phyloP scores from a whole-genome alignment of 2,113 vertebrate species.

The Myodes glareolus region DNA sequence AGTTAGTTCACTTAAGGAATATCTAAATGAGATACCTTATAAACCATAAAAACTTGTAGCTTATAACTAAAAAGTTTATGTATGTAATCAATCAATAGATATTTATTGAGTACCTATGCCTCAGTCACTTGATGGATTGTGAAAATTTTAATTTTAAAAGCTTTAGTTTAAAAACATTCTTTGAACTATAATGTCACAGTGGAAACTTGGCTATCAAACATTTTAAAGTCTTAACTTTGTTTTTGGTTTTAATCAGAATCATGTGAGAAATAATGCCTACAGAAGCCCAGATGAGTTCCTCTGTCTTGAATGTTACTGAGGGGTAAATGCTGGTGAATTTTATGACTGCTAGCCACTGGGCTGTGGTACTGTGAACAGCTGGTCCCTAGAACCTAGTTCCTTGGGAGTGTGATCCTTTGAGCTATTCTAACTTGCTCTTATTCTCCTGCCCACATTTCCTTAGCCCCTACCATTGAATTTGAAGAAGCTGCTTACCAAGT shows the following conservation, averaged over 20 bases:
- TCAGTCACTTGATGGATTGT: conserved; percentile 25
- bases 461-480: conserved; percentile 94
- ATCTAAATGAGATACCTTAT: not conserved
- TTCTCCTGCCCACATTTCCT: conserved; percentile 22
- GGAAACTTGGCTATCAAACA: not conserved
- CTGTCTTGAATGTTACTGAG: not conserved
- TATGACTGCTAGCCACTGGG: not conserved
- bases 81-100: not conserved
- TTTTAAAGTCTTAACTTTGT: conserved; percentile 16
- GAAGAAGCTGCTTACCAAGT: conserved; percentile 95
- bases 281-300: conserved; percentile 6
- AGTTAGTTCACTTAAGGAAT: not conserved
- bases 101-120: not conserved
- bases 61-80: conserved; percentile 24
- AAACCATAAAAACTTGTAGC: conserved; percentile 19
- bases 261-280: conserved; percentile 2
- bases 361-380: not conserved
- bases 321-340: conserved; percentile 7
- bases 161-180: conserved; percentile 25
- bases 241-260: conserved; percentile 59
- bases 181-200: not conserved
- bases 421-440: not conserved
- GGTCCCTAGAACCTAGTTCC: not conserved
- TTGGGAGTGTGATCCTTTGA: not conserved
- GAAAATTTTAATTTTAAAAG: not conserved